Percentiles rank a stretch among this genome's conserved stretches.
These are phyloP conservation scores for Camptogramma bilineatum DNA, from an alignment of 2,888 invertebrate genomes.

Conservation along the genomic window DNA sequence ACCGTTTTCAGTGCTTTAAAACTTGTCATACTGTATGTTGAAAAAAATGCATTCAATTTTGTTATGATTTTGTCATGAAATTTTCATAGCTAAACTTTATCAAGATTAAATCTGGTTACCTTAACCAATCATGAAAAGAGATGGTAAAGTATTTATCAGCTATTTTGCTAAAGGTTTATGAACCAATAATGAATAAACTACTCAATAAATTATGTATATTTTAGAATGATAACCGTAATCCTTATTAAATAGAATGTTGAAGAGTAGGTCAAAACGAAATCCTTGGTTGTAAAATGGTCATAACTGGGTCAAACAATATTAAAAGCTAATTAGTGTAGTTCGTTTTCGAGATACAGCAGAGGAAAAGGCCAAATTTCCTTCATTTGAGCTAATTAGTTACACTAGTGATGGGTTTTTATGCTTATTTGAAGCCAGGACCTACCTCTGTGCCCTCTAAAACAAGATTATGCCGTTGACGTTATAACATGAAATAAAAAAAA, in stretches of 20 bases:
- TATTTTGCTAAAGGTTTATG: too few species aligned
- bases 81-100: too few species aligned
- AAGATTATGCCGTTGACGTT: too few species aligned
- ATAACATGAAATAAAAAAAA: too few species aligned
- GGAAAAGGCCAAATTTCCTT: neutral
- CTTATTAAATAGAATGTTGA: neutral
- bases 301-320: neutral
- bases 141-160: too few species aligned
- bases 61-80: neutral
- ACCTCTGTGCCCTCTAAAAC: too few species aligned
- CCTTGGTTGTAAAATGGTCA: neutral
- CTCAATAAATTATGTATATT: neutral
- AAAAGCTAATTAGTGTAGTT: constrained; percentile 3
- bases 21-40: constrained; percentile 28
- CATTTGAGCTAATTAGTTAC: neutral
- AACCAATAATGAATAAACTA: too few species aligned
- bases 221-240: neutral
- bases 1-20: constrained; percentile 27
- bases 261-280: neutral
- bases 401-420: neutral
- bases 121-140: too few species aligned
- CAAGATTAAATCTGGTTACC: too few species aligned
- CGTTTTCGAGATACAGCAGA: neutral
- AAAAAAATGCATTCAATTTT: neutral
- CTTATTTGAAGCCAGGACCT: too few species aligned